Base-by-base conservation (phyloP, 1,140 invertebrate species). In the Diachasma alloeum region DNA sequence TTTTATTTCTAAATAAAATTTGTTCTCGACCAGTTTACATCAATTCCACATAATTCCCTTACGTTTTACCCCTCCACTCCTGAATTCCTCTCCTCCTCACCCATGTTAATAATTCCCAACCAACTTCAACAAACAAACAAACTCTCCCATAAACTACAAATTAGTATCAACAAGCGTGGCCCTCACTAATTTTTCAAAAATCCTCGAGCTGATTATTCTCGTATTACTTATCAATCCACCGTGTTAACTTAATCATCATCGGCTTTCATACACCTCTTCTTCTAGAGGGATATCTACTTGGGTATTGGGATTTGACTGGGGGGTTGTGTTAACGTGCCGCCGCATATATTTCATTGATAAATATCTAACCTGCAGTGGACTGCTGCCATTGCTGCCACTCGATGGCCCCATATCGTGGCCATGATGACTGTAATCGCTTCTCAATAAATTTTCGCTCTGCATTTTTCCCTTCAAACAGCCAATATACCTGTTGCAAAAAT, bases 401-500 rank as follows among this genome's bases (percentile, higher is more conserved):
- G 91, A 91, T 77, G 91, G 90, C 78, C 90, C 90, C 83, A 91
- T 90, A 72, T 90, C 90, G 84, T 90, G 90, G 48, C 90, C 89
- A 78, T 91, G 91, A 78, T 91, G 90, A 78, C 89, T 90, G 85
- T 93, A 93, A 89, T 97, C 95, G 77, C 94, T 95, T 73, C 95
- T 90, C 46, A 97, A 88, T 44, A 97, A 89, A 88, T 96, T 96
- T 85, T 98, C 97, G 88, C 97, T 97, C 87, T 98, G 97, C 96
- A 98, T 98, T 91, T 98, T 98, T 24, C 96, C 96, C 89, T 98
- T 98, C 76, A 98, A 91, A 87, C 97, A 98, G 74, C 96, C 96
- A 78, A 98, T 98, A 91, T 99, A 99, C 59, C 97, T 92, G 84
- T 96, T 96, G 91, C 97, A 98, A 90, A 98, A 99, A 90, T 98